Conservation (phyloP, 2,113 vertebrate genomes). For the Trochalopteron elliotii region DNA sequence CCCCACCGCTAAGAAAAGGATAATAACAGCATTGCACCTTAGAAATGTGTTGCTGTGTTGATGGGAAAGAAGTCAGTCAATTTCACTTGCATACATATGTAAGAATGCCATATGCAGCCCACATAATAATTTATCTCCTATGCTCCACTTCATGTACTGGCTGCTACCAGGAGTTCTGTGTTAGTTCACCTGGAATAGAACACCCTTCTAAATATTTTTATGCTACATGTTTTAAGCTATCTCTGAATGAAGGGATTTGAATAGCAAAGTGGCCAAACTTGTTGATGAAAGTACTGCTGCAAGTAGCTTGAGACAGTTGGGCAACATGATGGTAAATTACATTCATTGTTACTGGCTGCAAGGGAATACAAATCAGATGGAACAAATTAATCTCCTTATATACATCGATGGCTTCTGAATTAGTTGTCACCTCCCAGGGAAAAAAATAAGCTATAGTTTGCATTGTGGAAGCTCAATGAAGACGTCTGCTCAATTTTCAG, state of each 20-base stretch:
- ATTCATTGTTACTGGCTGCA: conserved; percentile 55
- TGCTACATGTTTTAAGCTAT: not conserved
- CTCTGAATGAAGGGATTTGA: conserved; percentile 27
- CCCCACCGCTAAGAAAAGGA: not conserved
- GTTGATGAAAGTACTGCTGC: conserved; percentile 42
- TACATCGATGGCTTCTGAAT: conserved; percentile 64
- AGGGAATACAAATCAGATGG: conserved; percentile 61
- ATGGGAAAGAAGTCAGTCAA: not conserved
- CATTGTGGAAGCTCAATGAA: conserved; percentile 58
- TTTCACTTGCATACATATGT: not conserved
- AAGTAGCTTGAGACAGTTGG: conserved; percentile 55
- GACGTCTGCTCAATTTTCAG: conserved; percentile 25
- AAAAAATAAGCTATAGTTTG: conserved; percentile 7
- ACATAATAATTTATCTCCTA: not conserved
- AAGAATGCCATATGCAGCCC: not conserved
- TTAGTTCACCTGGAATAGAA: not conserved
- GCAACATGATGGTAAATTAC: conserved; percentile 62
- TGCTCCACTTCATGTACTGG: not conserved
- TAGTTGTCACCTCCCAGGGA: conserved; percentile 47
- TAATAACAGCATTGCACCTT: not conserved
- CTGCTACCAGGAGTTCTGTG: not conserved
- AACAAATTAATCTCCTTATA: conserved; percentile 68
- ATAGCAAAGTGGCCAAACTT: conserved; percentile 47
- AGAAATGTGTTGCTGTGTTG: not conserved
- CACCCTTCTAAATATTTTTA: not conserved